Evolutionary conservation across 2,797 vertebrate species (phyloP).

Genomic region (Hippocampus kuda): DNA sequence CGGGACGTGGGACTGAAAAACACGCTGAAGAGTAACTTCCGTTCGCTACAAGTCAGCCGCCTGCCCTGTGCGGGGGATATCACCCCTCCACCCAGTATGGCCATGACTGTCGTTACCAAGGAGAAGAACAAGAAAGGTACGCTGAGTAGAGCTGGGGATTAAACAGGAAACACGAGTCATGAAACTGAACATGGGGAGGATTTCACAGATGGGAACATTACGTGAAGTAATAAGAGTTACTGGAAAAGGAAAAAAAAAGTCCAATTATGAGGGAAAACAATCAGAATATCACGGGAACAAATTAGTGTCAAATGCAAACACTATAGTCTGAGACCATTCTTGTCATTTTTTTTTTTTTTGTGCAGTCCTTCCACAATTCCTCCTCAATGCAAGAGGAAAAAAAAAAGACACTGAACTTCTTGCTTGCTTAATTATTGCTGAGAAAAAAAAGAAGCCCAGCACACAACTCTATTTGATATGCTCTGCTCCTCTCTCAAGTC

Average conservation of each 20-base stretch:
- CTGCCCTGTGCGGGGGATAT: conserved; percentile 67
- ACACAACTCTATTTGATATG: background rate
- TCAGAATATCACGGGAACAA: background rate
- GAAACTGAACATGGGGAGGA: background rate
- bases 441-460: background rate
- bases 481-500: conserved; percentile 43
- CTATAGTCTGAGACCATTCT: background rate
- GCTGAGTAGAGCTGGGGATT: background rate
- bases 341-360: too few relatives aligned
- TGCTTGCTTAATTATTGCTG: background rate
- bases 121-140: conserved; percentile 79
- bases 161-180: background rate
- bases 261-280: background rate
- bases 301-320: background rate
- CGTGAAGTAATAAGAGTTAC: background rate
- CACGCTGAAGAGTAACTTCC: conserved; percentile 76
- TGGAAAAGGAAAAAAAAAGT: background rate
- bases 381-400: background rate
- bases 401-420: background rate
- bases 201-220: background rate
- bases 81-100: conserved; percentile 67
- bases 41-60: conserved; percentile 73
- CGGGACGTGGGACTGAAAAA: conserved; percentile 70
- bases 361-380: too few relatives aligned
- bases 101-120: conserved; percentile 76